These are phyloP conservation scores for Harmothoe impar DNA, from an alignment of 2,888 invertebrate species.

Conservation along the genomic window DNA sequence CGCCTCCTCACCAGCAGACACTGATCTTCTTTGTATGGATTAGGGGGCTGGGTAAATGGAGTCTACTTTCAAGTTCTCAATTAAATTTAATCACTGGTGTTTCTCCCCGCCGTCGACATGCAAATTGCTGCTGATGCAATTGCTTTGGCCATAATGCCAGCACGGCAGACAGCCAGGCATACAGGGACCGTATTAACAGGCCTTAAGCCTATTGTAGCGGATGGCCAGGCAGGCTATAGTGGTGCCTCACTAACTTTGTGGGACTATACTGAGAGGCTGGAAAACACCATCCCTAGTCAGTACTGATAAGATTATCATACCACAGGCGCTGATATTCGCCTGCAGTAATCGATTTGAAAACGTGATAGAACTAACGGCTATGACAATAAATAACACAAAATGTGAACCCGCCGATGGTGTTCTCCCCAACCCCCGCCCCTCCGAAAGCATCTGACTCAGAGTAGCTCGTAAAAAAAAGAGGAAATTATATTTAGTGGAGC, in stretches of 20 bases:
- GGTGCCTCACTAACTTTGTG: background rate
- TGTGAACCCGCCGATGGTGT: background rate
- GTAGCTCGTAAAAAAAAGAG: slow-evolving; percentile 7
- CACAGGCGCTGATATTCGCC: slow-evolving; percentile 4
- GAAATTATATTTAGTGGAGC: background rate
- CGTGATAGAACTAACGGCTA: background rate
- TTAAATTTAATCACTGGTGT: slow-evolving; percentile 60
- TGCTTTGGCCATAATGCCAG: slow-evolving; percentile 26
- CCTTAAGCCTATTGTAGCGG: slow-evolving; percentile 40
- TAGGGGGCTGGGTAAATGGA: slow-evolving; percentile 39
- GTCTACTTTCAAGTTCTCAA: slow-evolving; percentile 62
- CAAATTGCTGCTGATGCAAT: slow-evolving; percentile 59
- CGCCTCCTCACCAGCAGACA: slow-evolving; percentile 28
- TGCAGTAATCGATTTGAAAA: background rate
- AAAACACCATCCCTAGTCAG: background rate
- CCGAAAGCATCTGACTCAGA: background rate
- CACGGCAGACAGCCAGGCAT: slow-evolving; percentile 34
- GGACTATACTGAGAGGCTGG: slow-evolving; percentile 4
- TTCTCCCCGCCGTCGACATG: slow-evolving; percentile 28
- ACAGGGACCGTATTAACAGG: slow-evolving; percentile 23
- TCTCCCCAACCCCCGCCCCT: background rate
- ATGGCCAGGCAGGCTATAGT: background rate
- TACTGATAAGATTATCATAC: slow-evolving; percentile 1
- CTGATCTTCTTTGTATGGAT: slow-evolving; percentile 59
- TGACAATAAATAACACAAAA: slow-evolving; percentile 6